phyloP scores from a whole-genome alignment of 2,113 vertebrate species.

The Bubo bubo region DNA sequence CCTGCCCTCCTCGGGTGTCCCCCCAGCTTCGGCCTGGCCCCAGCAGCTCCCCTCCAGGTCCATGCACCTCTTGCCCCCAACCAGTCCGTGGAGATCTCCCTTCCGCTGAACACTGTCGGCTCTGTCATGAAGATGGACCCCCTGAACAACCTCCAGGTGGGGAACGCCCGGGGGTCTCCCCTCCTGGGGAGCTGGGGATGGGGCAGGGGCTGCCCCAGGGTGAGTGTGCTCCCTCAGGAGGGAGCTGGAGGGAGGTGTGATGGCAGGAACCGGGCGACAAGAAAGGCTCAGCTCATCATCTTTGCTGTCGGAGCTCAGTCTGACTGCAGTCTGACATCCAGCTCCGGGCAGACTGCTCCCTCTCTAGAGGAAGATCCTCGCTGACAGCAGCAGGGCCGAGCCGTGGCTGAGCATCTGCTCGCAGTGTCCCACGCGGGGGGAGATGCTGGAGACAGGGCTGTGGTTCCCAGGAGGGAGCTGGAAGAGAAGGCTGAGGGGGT shows the following conservation, averaged over 20 bases:
- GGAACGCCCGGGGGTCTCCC: fast-evolving
- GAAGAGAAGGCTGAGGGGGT: not conserved
- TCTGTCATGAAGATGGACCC: conserved; percentile 99
- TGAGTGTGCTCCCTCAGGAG: not conserved
- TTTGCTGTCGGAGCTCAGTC: not conserved
- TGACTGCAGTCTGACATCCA: fast-evolving
- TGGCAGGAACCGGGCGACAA: not conserved
- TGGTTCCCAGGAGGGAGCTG: not conserved
- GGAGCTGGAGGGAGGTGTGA: not conserved
- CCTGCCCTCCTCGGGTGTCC: not conserved
- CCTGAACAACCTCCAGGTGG: conserved; percentile 95
- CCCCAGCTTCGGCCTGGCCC: conserved; percentile 91
- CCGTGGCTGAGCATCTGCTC: not conserved
- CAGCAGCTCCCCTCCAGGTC: conserved; percentile 94
- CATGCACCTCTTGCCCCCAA: conserved; percentile 91
- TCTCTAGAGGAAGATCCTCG: fast-evolving
- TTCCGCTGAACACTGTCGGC: conserved; percentile 90
- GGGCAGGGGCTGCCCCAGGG: not conserved
- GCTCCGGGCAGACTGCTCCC: fast-evolving
- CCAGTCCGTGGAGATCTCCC: conserved; percentile 90
- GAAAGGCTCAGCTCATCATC: not conserved
- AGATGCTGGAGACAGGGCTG: not conserved
- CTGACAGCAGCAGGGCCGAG: not conserved
- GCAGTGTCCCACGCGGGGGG: fast-evolving
- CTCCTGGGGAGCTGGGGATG: not conserved